These are phyloP conservation scores for Agonopterix arenella DNA, from an alignment of 2,888 invertebrate genomes.

Conservation along the genomic window DNA sequence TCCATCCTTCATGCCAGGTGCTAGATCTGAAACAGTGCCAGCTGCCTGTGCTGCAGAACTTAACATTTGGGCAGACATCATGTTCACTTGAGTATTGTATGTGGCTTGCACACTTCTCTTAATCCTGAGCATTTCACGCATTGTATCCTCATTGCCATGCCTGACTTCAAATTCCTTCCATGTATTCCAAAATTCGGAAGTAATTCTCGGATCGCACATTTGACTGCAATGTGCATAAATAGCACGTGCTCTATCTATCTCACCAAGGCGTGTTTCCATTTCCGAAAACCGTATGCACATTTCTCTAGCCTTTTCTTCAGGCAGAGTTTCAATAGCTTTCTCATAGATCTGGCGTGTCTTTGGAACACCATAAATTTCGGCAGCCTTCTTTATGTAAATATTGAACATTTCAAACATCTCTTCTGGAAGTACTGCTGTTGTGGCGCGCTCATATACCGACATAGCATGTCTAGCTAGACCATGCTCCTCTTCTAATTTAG, in stretches of 20 bases:
- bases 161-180: conserved; percentile 99
- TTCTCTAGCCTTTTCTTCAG: conserved; percentile 93
- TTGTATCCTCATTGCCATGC: conserved; percentile 99
- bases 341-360: conserved; percentile 98
- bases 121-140: conserved; percentile 98
- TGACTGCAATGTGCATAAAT: conserved; percentile 99
- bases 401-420: conserved; percentile 99
- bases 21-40: conserved; percentile 83
- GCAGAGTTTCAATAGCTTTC: conserved; percentile 95
- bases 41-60: conserved; percentile 83
- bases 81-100: conserved; percentile 98
- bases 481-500: conserved; percentile 98
- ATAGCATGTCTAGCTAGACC: conserved; percentile 98
- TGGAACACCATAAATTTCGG: conserved; percentile 97
- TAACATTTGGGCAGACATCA: conserved; percentile 99
- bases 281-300: conserved; percentile 98
- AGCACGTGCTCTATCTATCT: conserved; percentile 97
- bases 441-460: conserved; percentile 98
- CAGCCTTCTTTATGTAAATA: conserved; percentile 98
- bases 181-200: conserved; percentile 96
- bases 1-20: conserved; percentile 87
- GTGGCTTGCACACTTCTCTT: conserved; percentile 98
- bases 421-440: conserved; percentile 92
- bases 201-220: conserved; percentile 98
- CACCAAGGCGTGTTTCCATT: conserved; percentile 98